phyloP scores from a whole-genome alignment of 1,140 invertebrate species.

The Drosophila simulans region DNA sequence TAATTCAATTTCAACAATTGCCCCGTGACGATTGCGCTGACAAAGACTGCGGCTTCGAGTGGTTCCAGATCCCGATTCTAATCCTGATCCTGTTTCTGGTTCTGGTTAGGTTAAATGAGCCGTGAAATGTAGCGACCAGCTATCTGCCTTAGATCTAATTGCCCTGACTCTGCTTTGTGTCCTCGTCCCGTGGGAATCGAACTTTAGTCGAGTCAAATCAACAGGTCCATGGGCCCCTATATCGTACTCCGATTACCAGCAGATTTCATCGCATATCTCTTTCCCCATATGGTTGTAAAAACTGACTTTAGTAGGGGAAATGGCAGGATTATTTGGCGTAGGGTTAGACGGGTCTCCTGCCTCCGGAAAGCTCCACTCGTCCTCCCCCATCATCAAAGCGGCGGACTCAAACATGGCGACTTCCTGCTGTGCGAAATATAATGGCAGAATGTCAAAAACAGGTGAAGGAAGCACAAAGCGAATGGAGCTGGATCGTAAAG shows the following conservation, averaged over 20 bases:
- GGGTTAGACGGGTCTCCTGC: neutral
- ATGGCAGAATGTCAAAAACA: slow-evolving; percentile 78
- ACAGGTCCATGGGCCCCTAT: slow-evolving; percentile 67
- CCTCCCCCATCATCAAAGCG: neutral
- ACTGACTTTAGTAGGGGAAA: neutral
- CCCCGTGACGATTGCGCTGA: slow-evolving; percentile 48
- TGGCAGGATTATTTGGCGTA: neutral
- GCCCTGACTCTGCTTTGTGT: slow-evolving; percentile 20
- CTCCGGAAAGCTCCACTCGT: neutral
- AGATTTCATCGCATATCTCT: slow-evolving; percentile 14
- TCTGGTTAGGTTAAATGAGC: slow-evolving; percentile 60
- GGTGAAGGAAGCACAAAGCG: slow-evolving; percentile 56
- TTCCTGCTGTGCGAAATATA: slow-evolving; percentile 70
- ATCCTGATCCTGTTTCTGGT: slow-evolving; percentile 28
- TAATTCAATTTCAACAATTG: slow-evolving; percentile 84
- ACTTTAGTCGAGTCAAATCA: slow-evolving; percentile 25
- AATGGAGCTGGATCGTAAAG: slow-evolving; percentile 1
- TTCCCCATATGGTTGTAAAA: slow-evolving; percentile 42
- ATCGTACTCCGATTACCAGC: slow-evolving; percentile 59
- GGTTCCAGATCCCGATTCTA: slow-evolving; percentile 29
- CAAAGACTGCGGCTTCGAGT: slow-evolving; percentile 65
- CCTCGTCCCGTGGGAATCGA: slow-evolving; percentile 61
- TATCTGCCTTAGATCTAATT: slow-evolving; percentile 56
- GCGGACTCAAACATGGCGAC: slow-evolving; percentile 66
- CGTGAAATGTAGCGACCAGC: slow-evolving; percentile 50